phyloP scores from a whole-genome alignment of 2,113 vertebrate species.

The Channa argus region DNA sequence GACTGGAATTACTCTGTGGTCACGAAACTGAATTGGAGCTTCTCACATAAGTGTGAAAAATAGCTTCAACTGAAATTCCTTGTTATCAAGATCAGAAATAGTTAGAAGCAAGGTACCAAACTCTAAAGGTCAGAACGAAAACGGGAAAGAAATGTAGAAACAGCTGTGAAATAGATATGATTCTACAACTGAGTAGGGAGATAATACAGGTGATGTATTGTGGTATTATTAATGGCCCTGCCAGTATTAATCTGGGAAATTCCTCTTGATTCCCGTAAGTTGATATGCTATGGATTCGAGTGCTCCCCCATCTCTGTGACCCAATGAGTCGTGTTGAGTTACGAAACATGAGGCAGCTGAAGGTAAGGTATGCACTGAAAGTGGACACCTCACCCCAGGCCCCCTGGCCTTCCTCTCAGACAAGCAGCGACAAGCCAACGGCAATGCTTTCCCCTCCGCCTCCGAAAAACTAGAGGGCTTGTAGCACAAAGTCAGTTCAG shows the following conservation, averaged over 20 bases:
- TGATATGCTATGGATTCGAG: slow-evolving; percentile 64
- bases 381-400: slow-evolving; percentile 82
- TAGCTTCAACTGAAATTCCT: slow-evolving; percentile 42
- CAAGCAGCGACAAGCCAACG: slow-evolving; percentile 77
- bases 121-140: slow-evolving; percentile 48
- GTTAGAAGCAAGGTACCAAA: slow-evolving; percentile 28
- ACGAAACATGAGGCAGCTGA: slow-evolving; percentile 83
- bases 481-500: slow-evolving; percentile 44
- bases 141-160: slow-evolving; percentile 26
- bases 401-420: slow-evolving; percentile 79
- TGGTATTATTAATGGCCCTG: slow-evolving; percentile 66
- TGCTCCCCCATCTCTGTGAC: slow-evolving; percentile 74
- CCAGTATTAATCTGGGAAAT: slow-evolving; percentile 75
- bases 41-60: slow-evolving; percentile 40
- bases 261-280: slow-evolving; percentile 74
- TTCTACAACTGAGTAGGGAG: slow-evolving; percentile 28
- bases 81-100: slow-evolving; percentile 35
- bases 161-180: slow-evolving; percentile 45
- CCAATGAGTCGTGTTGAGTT: slow-evolving; percentile 78
- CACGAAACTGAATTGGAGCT: slow-evolving; percentile 43
- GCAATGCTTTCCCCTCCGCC: slow-evolving; percentile 58
- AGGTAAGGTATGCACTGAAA: slow-evolving; percentile 85
- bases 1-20: slow-evolving; percentile 27
- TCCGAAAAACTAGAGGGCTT: slow-evolving; percentile 65
- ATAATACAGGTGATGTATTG: slow-evolving; percentile 62